phyloP scores from a whole-genome alignment of 1,140 invertebrate species.

The Apis laboriosa region DNA sequence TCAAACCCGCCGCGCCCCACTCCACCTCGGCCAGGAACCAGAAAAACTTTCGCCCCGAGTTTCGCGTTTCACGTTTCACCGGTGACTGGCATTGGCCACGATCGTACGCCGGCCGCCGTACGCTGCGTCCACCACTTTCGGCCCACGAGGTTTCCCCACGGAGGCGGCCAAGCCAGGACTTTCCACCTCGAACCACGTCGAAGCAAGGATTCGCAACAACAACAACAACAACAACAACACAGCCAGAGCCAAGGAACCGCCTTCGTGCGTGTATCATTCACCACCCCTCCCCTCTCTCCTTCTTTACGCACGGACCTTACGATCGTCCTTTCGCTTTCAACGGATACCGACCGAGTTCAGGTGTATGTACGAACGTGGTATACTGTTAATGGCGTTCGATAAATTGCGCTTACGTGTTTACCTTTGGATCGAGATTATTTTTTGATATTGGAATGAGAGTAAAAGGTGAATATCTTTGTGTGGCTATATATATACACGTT shows the following conservation, averaged over 20 bases:
- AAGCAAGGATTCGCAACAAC: not conserved
- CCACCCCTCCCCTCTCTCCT: conserved; percentile 47
- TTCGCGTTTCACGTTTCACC: conserved; percentile 74
- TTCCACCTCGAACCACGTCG: conserved; percentile 12
- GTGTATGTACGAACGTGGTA: too few species aligned
- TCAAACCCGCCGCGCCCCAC: not conserved
- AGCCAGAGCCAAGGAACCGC: conserved; percentile 42
- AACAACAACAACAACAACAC: not conserved
- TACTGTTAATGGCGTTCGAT: too few species aligned
- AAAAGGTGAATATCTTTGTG: too few species aligned
- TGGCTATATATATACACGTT: too few species aligned
- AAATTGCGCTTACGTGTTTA: too few species aligned
- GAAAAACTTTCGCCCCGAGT: conserved; percentile 68
- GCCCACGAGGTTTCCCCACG: conserved; percentile 33
- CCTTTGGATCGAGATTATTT: too few species aligned
- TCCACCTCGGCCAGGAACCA: too few species aligned
- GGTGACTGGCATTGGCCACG: conserved; percentile 69
- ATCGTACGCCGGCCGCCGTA: conserved; percentile 8
- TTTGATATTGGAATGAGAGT: too few species aligned
- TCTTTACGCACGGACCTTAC: conserved; percentile 17
- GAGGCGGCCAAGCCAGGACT: conserved; percentile 1
- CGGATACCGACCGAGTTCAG: conserved; percentile 27
- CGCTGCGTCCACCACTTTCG: conserved; percentile 45
- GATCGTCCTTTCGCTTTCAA: conserved; percentile 69
- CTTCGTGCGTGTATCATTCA: conserved; percentile 38